These are phyloP conservation scores for Microchrysa polita DNA, from an alignment of 2,888 invertebrate species.

Conservation along the genomic window DNA sequence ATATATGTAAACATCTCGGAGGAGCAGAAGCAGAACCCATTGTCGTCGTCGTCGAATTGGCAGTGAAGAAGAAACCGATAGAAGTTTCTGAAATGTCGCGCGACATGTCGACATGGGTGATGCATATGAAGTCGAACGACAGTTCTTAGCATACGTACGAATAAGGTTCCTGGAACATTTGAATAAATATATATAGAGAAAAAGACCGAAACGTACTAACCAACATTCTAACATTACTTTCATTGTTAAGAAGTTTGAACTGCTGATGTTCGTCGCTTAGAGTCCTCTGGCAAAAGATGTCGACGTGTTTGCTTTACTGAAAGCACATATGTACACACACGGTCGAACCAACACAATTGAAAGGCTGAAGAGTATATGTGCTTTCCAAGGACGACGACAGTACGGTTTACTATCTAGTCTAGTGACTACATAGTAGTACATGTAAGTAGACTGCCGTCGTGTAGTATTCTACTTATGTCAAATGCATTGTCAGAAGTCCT, in stretches of 20 bases:
- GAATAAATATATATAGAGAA: slow-evolving; percentile 28
- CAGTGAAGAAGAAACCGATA: not conserved
- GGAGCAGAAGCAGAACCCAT: slow-evolving; percentile 1
- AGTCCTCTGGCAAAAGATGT: slow-evolving; percentile 33
- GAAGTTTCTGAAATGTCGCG: not conserved
- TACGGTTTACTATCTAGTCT: slow-evolving; percentile 6
- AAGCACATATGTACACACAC: slow-evolving; percentile 39
- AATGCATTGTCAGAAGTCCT: no score
- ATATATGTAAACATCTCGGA: not conserved
- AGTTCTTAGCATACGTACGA: no score
- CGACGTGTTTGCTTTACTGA: slow-evolving; percentile 31
- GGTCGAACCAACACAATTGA: slow-evolving; percentile 6
- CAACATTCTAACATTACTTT: slow-evolving; percentile 22
- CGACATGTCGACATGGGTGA: slow-evolving; percentile 3
- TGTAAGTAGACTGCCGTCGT: not conserved
- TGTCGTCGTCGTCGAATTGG: not conserved
- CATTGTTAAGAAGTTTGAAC: slow-evolving; percentile 33
- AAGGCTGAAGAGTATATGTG: slow-evolving; percentile 7
- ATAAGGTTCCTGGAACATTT: slow-evolving; percentile 19
- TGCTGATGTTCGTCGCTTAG: slow-evolving; percentile 24
- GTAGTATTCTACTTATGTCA: no score
- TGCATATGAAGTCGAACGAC: not conserved
- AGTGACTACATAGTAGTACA: not conserved
- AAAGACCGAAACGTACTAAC: no score
- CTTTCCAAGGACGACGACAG: no score